These are phyloP conservation scores for Otocyon megalotis DNA, from an alignment of 2,113 vertebrate genomes.

Conservation along the genomic window DNA sequence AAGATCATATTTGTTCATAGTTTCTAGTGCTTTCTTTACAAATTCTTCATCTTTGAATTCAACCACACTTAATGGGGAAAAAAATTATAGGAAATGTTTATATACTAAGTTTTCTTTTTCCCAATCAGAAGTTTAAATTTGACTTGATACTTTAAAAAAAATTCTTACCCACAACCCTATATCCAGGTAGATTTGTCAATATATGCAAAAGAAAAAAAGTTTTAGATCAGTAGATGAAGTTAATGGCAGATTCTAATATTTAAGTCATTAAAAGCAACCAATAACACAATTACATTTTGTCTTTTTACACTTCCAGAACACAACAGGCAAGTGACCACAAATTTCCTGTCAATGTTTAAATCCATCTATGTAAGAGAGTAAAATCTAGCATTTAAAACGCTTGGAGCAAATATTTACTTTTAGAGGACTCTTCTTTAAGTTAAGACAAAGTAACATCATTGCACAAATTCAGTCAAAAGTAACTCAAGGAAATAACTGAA, in stretches of 20 bases:
- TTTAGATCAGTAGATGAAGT: conserved; percentile 85
- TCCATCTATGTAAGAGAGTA: not conserved
- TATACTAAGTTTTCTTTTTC: conserved; percentile 58
- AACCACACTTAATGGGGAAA: conserved; percentile 92
- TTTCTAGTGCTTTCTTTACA: conserved; percentile 97
- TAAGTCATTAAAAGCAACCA: conserved; percentile 81
- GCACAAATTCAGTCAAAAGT: conserved; percentile 81
- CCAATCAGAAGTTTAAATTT: conserved; percentile 69
- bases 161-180: conserved; percentile 98
- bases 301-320: conserved; percentile 81
- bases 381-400: conserved; percentile 62
- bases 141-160: conserved; percentile 72
- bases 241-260: conserved; percentile 79
- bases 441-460: conserved; percentile 83
- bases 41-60: conserved; percentile 99
- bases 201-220: conserved; percentile 85
- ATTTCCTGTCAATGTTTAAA: conserved; percentile 74
- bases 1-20: conserved; percentile 98
- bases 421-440: conserved; percentile 73
- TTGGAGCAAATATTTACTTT: conserved; percentile 75
- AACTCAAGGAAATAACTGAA: conserved; percentile 76
- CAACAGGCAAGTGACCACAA: conserved; percentile 79
- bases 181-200: conserved; percentile 85
- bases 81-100: conserved; percentile 80
- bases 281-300: conserved; percentile 70